Evolutionary conservation across 2,888 invertebrate species (phyloP).

Genomic region (Drosophila testacea): DNA sequence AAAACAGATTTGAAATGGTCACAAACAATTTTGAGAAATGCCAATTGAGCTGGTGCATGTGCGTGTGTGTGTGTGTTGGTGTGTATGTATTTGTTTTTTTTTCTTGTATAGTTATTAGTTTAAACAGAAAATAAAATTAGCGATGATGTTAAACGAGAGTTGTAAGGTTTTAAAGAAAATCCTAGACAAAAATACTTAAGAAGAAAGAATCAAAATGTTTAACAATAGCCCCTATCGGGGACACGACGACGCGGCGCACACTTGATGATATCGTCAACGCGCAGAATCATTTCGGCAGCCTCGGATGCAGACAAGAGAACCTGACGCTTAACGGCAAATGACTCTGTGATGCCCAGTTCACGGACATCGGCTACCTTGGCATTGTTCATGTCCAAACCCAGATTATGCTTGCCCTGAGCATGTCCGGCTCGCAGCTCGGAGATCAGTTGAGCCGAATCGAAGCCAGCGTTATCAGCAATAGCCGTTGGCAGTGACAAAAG

Average conservation of each 20-base stretch:
- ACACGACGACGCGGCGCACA: constrained; percentile 95
- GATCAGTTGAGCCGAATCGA: constrained; percentile 97
- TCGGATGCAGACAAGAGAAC: constrained; percentile 97
- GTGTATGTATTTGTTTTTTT: constrained; percentile 23
- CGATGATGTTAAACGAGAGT: constrained; percentile 67
- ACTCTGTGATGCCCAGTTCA: constrained; percentile 96
- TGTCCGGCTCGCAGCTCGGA: constrained; percentile 97
- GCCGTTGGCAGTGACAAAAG: constrained; percentile 96
- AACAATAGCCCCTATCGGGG: constrained; percentile 90
- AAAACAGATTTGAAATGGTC: constrained; percentile 38
- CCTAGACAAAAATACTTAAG: constrained; percentile 74
- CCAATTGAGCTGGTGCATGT: constrained; percentile 30
- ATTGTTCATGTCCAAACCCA: constrained; percentile 92
- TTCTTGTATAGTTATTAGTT: constrained; percentile 42
- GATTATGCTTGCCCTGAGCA: constrained; percentile 91
- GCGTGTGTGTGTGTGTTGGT: constrained; percentile 32
- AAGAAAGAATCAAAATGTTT: constrained; percentile 52
- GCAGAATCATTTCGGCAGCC: constrained; percentile 99
- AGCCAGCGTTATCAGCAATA: constrained; percentile 99
- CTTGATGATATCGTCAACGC: constrained; percentile 98
- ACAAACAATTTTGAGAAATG: constrained; percentile 42
- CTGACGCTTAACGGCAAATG: constrained; percentile 98
- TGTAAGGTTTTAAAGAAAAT: constrained; percentile 56
- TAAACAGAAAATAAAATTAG: constrained; percentile 69
- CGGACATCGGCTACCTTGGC: constrained; percentile 96